A percentile compares a stretch with the other conserved stretches of the same genome.
Conservation (phyloP, 2,113 vertebrate species). For the Antigone vipio region DNA sequence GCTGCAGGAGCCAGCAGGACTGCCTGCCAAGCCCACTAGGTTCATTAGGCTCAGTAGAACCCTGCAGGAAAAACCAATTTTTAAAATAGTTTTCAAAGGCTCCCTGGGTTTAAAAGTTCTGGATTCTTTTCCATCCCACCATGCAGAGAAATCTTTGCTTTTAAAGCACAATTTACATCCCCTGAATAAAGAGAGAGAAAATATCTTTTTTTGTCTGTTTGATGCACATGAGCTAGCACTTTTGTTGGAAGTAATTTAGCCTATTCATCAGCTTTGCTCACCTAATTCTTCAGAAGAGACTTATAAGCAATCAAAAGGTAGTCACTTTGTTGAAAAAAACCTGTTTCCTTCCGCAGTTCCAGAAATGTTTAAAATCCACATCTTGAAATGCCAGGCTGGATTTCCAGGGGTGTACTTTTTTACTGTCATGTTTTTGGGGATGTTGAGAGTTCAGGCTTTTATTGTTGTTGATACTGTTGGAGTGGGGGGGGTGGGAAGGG, state of each 20-base stretch:
- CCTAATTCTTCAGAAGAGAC: not conserved
- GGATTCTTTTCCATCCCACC: not conserved
- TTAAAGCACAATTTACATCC: not conserved
- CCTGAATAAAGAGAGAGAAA: not conserved
- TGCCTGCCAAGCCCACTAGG: constrained; percentile 53
- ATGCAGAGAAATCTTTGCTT: constrained; percentile 1
- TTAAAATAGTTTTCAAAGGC: constrained; percentile 58
- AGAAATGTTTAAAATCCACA: not conserved
- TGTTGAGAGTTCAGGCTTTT: not conserved
- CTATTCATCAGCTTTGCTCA: not conserved
- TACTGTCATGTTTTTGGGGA: not conserved
- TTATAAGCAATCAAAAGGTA: not conserved
- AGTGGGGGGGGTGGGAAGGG: not conserved
- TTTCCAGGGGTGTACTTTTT: not conserved
- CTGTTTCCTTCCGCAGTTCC: not conserved
- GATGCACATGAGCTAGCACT: not conserved
- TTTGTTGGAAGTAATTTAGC: not conserved
- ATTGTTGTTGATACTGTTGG: not conserved
- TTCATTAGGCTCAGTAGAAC: constrained; percentile 66
- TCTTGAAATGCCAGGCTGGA: not conserved
- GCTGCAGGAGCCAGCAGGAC: constrained; percentile 38
- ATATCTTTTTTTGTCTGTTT: not conserved
- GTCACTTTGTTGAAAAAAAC: not conserved
- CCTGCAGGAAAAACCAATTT: constrained; percentile 46
- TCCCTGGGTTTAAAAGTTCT: constrained; percentile 53